These are phyloP conservation scores for Phytoseiulus persimilis DNA, from an alignment of 2,888 invertebrate genomes.

Conservation along the genomic window DNA sequence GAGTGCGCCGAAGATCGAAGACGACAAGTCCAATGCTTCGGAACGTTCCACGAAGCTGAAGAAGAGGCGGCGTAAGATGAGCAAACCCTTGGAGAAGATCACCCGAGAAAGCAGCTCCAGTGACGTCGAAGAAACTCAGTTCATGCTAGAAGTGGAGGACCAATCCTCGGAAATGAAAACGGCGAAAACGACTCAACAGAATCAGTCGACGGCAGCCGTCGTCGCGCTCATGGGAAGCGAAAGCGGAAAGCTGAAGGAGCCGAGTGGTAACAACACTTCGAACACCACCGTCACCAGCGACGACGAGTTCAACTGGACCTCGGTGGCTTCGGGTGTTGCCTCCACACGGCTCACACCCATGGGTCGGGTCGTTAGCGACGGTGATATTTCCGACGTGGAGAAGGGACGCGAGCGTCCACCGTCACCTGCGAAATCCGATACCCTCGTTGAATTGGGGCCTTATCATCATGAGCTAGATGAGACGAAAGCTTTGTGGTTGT, in stretches of 20 bases:
- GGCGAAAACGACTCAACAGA: slow-evolving; percentile 41
- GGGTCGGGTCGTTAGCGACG: slow-evolving; percentile 37
- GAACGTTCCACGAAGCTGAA: slow-evolving; percentile 8
- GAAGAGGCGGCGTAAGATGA: slow-evolving; percentile 14
- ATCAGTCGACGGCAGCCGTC: neutral
- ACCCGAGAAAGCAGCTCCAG: slow-evolving; percentile 5
- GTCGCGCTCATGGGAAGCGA: neutral
- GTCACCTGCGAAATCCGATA: slow-evolving; percentile 41
- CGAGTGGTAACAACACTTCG: slow-evolving; percentile 31
- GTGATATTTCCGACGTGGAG: slow-evolving; percentile 37
- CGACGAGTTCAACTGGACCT: slow-evolving; percentile 34
- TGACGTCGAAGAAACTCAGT: slow-evolving; percentile 25
- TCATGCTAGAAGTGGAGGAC: neutral
- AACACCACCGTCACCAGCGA: slow-evolving; percentile 37
- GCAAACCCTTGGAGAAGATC: slow-evolving; percentile 17
- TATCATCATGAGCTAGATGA: neutral
- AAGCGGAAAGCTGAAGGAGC: slow-evolving; percentile 24
- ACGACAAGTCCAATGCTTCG: neutral
- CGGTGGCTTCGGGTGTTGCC: slow-evolving; percentile 38
- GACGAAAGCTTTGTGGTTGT: neutral
- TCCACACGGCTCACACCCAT: slow-evolving; percentile 13
- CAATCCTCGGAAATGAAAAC: slow-evolving; percentile 40
- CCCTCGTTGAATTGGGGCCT: slow-evolving; percentile 37
- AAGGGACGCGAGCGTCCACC: slow-evolving; percentile 37
- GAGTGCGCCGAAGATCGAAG: neutral